A percentile compares a stretch with the other conserved stretches of the same genome.
Conservation (phyloP, 2,797 vertebrate genomes). For the Gymnocypris eckloni region DNA sequence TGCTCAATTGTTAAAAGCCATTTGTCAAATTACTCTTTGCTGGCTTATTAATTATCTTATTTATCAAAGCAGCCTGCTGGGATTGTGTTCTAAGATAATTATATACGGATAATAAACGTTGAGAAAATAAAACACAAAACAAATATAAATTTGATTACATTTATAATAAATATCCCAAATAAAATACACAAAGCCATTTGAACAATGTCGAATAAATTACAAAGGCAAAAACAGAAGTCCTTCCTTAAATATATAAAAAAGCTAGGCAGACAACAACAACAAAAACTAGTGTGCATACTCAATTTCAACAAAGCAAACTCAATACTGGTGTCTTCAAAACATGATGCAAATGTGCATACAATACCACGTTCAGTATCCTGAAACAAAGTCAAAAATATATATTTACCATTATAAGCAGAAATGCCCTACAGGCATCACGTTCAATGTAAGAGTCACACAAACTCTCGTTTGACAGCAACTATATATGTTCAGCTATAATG, state of each 20-base stretch:
- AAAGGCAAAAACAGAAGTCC: neutral
- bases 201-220: neutral
- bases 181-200: slow-evolving; percentile 13
- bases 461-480: neutral
- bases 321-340: slow-evolving; percentile 12
- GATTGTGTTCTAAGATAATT: neutral
- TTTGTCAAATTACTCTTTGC: slow-evolving; percentile 40
- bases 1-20: slow-evolving; percentile 16
- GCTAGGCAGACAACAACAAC: neutral
- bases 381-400: slow-evolving; percentile 4
- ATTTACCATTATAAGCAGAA: neutral
- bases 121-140: neutral
- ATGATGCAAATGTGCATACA: neutral
- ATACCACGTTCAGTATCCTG: neutral
- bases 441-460: neutral
- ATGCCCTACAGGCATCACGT: neutral
- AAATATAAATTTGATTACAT: neutral
- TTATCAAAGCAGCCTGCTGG: slow-evolving; percentile 12
- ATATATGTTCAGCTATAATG: neutral
- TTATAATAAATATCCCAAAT: slow-evolving; percentile 44
- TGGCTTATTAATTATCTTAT: slow-evolving; percentile 1
- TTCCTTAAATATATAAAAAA: neutral
- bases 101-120: neutral
- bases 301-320: neutral
- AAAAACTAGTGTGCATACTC: neutral